These are phyloP conservation scores for Ruditapes philippinarum DNA, from an alignment of 1,140 invertebrate species.

Conservation along the genomic window DNA sequence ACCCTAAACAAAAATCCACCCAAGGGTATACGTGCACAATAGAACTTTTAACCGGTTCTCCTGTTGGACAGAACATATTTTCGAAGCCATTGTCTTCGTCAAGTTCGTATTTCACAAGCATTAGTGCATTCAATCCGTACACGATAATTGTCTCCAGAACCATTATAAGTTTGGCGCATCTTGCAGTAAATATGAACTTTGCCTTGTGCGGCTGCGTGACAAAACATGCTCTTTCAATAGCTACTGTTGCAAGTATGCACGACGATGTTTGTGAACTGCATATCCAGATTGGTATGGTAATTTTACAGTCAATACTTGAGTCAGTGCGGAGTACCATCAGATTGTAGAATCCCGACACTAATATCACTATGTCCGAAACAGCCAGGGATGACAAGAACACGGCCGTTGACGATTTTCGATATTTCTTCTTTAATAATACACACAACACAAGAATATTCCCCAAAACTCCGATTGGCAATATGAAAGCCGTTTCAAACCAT, in stretches of 20 bases:
- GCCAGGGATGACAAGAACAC: too few relatives aligned
- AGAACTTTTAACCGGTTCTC: neutral
- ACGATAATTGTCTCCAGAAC: neutral
- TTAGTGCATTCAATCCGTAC: neutral
- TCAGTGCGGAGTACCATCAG: too few relatives aligned
- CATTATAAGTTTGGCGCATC: neutral
- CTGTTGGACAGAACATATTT: too few relatives aligned
- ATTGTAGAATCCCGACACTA: too few relatives aligned
- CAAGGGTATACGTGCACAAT: neutral
- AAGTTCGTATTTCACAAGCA: neutral
- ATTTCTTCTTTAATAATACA: too few relatives aligned
- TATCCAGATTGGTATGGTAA: too few relatives aligned
- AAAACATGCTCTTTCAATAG: neutral
- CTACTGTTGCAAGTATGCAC: neutral
- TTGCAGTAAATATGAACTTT: neutral
- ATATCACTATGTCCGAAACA: too few relatives aligned
- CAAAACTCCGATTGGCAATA: too few relatives aligned
- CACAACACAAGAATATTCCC: too few relatives aligned
- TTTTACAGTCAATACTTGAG: too few relatives aligned
- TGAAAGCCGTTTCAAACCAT: too few relatives aligned
- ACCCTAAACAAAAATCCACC: neutral
- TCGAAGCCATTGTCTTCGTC: neutral
- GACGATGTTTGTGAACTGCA: neutral
- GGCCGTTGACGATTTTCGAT: too few relatives aligned
- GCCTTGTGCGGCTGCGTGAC: neutral